Evolutionary conservation across 2,113 vertebrate species (phyloP), one percentile per base, ranked within the genome.

Genomic region (Onychostruthus taczanowskii): DNA sequence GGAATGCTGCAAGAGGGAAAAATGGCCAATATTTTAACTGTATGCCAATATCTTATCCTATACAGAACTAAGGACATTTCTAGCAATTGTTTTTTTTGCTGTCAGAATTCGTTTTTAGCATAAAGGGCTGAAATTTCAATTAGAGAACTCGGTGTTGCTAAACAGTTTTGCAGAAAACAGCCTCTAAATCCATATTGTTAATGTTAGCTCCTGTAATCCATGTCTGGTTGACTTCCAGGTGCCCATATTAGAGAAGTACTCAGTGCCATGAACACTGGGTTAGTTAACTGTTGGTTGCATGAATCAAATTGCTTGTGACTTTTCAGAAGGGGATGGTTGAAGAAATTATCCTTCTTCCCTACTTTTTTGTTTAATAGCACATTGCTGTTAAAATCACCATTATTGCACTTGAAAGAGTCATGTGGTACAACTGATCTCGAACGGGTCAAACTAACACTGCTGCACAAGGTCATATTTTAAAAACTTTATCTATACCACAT

Each of bases 221-320:
- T 44, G 11, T 13, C 24, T 21, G 46, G 35, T 8, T 46, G 49
- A 67, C 23, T n/a, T 49, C 31, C 33, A 70, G 63, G 27, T 53
- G 8, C 46, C 12, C 0, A 0, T 11, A 2, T 8, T 13, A 46
- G 46, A 4, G 37, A 49, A 74, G 16, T 18, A 4, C 46, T 39
- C 15, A 23, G 22, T 3, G 3, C 43, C 8, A 6, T 6, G 18
- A 52, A 9, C 33, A 14, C 7, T 49, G 41, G 6, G 4, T 53
- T 52, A 20, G 9, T 80, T 85, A 16, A 6, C 9, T 41, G 22
- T 16, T 68, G 33, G 4, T 26, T 53, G n/a, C 28, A 39, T 75
- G 19, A 37, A 52, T 59, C 22, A 16, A 58, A 49, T 13, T 46
- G 28, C 18, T 64, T 52, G 7, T 75, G n/a, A 41, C 39, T 30